A percentile compares a stretch with the other conserved stretches of the same genome.
Conservation (phyloP, 2,888 invertebrate genomes). For the Augiades crinisus region DNA sequence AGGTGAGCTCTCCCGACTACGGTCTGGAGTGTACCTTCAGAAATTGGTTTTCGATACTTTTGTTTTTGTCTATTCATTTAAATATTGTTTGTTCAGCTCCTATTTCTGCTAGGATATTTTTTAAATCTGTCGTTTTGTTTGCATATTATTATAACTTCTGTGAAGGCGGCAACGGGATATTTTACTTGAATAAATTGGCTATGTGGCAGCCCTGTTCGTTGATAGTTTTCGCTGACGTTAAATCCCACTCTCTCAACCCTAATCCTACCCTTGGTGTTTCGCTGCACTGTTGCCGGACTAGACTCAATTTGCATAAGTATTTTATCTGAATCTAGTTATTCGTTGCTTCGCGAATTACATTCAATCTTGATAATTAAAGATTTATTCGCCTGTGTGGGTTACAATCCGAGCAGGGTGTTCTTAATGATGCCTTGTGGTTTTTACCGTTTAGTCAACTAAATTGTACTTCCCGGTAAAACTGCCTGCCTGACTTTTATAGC, state of each 20-base stretch:
- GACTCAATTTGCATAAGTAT: conserved; percentile 55
- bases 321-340: conserved; percentile 46
- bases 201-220: conserved; percentile 17
- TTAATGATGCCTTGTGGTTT: conserved; percentile 13
- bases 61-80: conserved; percentile 27
- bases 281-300: conserved; percentile 38
- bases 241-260: conserved; percentile 30
- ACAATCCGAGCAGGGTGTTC: conserved; percentile 12
- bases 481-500: no score
- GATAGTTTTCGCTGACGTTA: conserved; percentile 19
- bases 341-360: conserved; percentile 39
- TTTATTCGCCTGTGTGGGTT: conserved; percentile 34
- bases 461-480: no score
- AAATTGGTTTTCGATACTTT: conserved; percentile 28
- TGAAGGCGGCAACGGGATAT: not conserved
- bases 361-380: conserved; percentile 44
- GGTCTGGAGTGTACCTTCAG: conserved; percentile 24
- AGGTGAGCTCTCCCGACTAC: conserved; percentile 48
- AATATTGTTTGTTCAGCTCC: conserved; percentile 22
- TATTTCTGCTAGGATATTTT: conserved; percentile 10
- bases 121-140: conserved; percentile 3
- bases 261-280: conserved; percentile 44
- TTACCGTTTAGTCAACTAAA: conserved; percentile 1
- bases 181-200: conserved; percentile 1
- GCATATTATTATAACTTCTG: conserved; percentile 10